Base-by-base conservation (phyloP, 2,797 vertebrate species). In the Acrossocheilus fasciatus region DNA sequence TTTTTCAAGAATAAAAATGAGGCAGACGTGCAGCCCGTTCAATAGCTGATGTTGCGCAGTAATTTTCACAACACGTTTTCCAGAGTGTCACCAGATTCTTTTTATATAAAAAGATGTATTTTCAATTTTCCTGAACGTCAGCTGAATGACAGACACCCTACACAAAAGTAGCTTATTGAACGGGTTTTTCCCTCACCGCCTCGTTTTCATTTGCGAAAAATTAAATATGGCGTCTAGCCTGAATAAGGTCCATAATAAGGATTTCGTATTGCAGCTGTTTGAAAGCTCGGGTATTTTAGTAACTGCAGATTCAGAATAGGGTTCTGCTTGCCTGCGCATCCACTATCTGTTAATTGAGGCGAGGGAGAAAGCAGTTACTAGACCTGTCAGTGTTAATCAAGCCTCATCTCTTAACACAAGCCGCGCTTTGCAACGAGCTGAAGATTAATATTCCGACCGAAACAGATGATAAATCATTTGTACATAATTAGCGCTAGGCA, bases 321-420 rank as follows among this genome's bases (percentile, higher is more conserved):
- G 95, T 95, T 96, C 96, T 95, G 94, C 94, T 95, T 96, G 96
- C 96, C 95, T 97, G 96, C 96, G 96, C 96, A 91, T 95, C 96
- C 94, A 91, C 95, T 95, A 93, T 95, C 96, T 94, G 96, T 96
- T 96, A 96, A 95, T 97, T 96, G 95, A 90, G 87, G 84, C 94
- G 94, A 94, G 96, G 95, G 94, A 95, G 93, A 90, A 89, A 95
- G 94, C 87, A 92, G 94, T 96, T 93, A 96, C 95, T 95, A 95
- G 95, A 96, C 96, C 96, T 98, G 97, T 98, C 97, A 97, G 94
- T 95, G 96, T 97, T 98, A 97, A 99, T 99, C 97, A 98, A 95
- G 91, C 93, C 93, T 95, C 97, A 97, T 98, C 97, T 98, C 97
- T 97, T 97, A 97, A 97, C 97, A 96, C 93, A 94, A 95, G 96